These are phyloP conservation scores for Anolis apletophallus DNA, from an alignment of 2,797 vertebrate genomes.

Conservation along the genomic window DNA sequence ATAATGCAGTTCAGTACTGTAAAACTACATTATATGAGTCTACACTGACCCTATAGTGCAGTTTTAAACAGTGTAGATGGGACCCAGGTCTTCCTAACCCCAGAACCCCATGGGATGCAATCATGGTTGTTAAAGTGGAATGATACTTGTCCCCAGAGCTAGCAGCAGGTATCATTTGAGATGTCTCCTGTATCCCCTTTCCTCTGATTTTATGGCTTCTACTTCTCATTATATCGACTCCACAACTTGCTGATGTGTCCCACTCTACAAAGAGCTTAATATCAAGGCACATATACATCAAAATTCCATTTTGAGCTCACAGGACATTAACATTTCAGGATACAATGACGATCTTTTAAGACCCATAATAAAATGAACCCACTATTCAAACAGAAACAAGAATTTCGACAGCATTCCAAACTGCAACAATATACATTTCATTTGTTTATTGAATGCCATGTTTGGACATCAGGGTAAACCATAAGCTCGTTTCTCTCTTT, in stretches of 20 bases:
- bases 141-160: too few species aligned
- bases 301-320: conserved; percentile 56
- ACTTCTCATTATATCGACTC: neutral
- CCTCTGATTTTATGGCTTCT: neutral
- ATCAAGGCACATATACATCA: conserved; percentile 48
- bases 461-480: conserved; percentile 72
- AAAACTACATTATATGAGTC: too few species aligned
- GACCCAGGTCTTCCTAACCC: too few species aligned
- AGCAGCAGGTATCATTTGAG: neutral
- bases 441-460: conserved; percentile 76
- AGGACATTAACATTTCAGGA: conserved; percentile 70
- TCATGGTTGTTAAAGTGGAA: too few species aligned
- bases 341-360: conserved; percentile 65
- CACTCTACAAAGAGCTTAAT: conserved; percentile 12
- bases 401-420: conserved; percentile 66
- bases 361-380: conserved; percentile 56
- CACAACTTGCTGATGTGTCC: conserved; percentile 3
- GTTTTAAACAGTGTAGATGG: too few species aligned
- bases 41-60: too few species aligned
- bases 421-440: conserved; percentile 64
- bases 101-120: too few species aligned
- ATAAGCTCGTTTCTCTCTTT: conserved; percentile 76
- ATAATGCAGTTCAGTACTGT: too few species aligned
- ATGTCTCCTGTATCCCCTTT: neutral
- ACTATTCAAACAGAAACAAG: conserved; percentile 73